Evolutionary conservation across 2,113 vertebrate genomes (phyloP), one percentile per base, ranked within the genome.

Genomic region (Scolopax mira): DNA sequence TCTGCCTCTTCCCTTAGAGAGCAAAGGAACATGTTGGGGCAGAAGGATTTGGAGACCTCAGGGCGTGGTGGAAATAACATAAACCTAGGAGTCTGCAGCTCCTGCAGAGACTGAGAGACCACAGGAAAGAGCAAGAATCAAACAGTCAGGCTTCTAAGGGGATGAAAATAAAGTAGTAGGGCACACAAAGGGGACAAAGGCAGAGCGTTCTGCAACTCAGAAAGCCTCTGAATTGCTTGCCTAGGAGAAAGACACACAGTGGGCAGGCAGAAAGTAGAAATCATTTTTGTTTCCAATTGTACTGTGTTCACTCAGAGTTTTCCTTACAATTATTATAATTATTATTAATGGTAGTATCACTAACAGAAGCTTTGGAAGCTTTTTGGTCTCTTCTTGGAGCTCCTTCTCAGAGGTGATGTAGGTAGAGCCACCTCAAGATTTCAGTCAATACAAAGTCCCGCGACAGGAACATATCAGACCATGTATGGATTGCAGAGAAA

Each of bases 61-160:
- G 65, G 74, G 74, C 65, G 73, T 74, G 65, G 73, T 87, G 61
- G 39, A 64, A 94, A 67, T 74, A 84, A 7, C 44, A 57, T 48
- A 64, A 89, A 54, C 37, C 14, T 84, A n/a, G 35, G 86, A 73
- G 28, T 4, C 25, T 73, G 46, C 49, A 67, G 39, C 57, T 94
- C 57, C 52, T 52, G 30, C 42, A 67, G 57, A 74, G 25, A 39
- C 0, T 82, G 73, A 57, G 52, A 88, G 48, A 89, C 70, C 78
- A 75, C 66, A 82, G 81, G 37, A 82, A 89, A 75, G 48, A 91
- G 24, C 44, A 91, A 79, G 79, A 79, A 94, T 88, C 62, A 96
- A 85, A 89, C 21, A 79, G 54, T 8, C 35, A 77, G 15, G 33
- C 30, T 72, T 94, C 73, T 79, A 48, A 88, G 65, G 57, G 33